A percentile compares a stretch with the other conserved stretches of the same genome.
Conservation (phyloP, 2,797 vertebrate species). For the Vespertilio murinus region DNA sequence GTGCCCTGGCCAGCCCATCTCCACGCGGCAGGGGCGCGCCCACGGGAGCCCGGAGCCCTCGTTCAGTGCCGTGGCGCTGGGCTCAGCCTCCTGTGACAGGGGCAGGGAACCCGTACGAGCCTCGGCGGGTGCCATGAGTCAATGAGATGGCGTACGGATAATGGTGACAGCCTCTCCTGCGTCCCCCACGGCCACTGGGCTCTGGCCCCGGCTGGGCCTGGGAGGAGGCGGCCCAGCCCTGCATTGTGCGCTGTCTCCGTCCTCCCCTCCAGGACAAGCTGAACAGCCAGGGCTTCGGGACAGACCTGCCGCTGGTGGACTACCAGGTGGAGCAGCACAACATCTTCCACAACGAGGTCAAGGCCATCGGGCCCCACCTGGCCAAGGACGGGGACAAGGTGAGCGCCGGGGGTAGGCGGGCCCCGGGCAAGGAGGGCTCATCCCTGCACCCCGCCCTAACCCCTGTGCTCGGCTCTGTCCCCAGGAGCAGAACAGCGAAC, state of each 20-base stretch:
- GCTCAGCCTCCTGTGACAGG: not conserved
- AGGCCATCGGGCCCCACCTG: conserved; percentile 94
- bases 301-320: conserved; percentile 92
- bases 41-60: not conserved
- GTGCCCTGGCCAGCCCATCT: not conserved
- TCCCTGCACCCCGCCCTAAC: not conserved
- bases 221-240: not conserved
- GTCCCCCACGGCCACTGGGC: accelerated
- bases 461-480: conserved; percentile 17
- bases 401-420: accelerated
- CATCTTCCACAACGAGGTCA: conserved; percentile 97
- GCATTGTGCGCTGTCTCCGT: not conserved
- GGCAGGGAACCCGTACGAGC: accelerated
- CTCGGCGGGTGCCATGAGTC: not conserved
- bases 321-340: conserved; percentile 96
- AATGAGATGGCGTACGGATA: not conserved
- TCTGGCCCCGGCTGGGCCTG: not conserved
- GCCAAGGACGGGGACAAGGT: conserved; percentile 88
- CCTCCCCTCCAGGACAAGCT: conserved; percentile 84
- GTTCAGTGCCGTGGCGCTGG: not conserved
- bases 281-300: conserved; percentile 90
- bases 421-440: accelerated
- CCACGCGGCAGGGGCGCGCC: not conserved
- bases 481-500: conserved; percentile 87
- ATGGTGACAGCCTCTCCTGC: not conserved